A percentile compares a stretch with the other conserved stretches of the same genome.
Evolutionary conservation across 2,888 invertebrate species (phyloP).

Genomic region (Phyllotreta cruciferae): DNA sequence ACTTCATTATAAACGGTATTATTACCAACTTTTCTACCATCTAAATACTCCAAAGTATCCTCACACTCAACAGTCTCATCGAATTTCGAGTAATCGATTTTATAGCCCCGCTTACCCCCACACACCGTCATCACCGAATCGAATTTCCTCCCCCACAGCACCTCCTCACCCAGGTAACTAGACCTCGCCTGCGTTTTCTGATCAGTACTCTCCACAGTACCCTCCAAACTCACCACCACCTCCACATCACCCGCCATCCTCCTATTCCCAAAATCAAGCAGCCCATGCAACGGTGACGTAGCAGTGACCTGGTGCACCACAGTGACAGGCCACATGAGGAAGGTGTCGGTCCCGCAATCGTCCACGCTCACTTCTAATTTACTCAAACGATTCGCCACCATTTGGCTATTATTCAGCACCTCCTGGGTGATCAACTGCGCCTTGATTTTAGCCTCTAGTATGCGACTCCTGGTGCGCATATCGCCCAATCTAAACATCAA

Average conservation of each 20-base stretch:
- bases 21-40: no score
- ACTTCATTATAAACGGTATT: no score
- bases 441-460: conserved; percentile 88
- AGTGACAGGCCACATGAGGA: conserved; percentile 96
- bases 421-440: conserved; percentile 80
- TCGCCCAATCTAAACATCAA: conserved; percentile 89
- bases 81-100: conserved; percentile 85
- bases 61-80: conserved; percentile 83
- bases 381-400: conserved; percentile 80
- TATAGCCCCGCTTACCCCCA: conserved; percentile 71
- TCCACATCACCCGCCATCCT: conserved; percentile 31
- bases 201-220: conserved; percentile 81
- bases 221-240: conserved; percentile 37
- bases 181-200: conserved; percentile 81
- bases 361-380: conserved; percentile 71
- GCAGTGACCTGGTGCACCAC: conserved; percentile 89
- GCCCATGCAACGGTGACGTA: conserved; percentile 84
- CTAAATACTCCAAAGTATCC: conserved; percentile 84
- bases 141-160: conserved; percentile 89
- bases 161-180: conserved; percentile 79
- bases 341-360: conserved; percentile 84
- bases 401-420: conserved; percentile 81
- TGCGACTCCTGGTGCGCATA: conserved; percentile 74
- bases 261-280: conserved; percentile 73
- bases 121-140: conserved; percentile 78